Evolutionary conservation across 2,113 vertebrate genomes (phyloP).

Genomic region (Crotalus horridus): DNA sequence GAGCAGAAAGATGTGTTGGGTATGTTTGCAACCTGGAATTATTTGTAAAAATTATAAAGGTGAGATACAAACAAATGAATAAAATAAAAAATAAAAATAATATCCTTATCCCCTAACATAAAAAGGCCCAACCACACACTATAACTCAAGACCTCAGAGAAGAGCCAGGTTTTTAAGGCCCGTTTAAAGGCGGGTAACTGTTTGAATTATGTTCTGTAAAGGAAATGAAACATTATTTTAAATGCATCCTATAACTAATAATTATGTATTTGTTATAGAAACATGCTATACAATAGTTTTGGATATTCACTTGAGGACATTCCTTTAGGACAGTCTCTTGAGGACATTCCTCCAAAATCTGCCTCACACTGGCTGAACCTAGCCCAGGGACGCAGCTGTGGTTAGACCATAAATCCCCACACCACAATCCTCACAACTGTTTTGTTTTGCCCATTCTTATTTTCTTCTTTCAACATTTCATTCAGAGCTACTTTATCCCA

Average conservation of each 20-base stretch:
- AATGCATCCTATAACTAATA: not conserved
- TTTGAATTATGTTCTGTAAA: not conserved
- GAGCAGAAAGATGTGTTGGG: not conserved
- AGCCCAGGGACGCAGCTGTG: not conserved
- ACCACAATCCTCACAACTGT: not conserved
- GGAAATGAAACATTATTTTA: not conserved
- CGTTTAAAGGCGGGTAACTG: not conserved
- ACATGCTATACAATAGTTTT: not conserved
- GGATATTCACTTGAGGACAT: not conserved
- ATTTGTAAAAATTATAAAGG: not conserved
- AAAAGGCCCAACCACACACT: not conserved
- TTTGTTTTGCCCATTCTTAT: not conserved
- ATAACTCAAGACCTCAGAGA: not conserved
- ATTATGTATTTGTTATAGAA: not conserved
- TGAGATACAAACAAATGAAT: not conserved
- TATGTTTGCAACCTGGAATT: not conserved
- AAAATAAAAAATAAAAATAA: not conserved
- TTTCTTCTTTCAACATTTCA: not conserved
- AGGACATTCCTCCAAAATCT: not conserved
- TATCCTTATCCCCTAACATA: not conserved
- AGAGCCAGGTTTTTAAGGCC: not conserved
- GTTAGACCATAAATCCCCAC: not conserved
- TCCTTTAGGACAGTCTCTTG: not conserved
- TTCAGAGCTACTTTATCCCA: not conserved
- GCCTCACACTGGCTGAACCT: not conserved